Evolutionary conservation across 2,888 invertebrate species (phyloP), one percentile per base, ranked within the genome.

Genomic region (Paralinhomoeus sp.): DNA sequence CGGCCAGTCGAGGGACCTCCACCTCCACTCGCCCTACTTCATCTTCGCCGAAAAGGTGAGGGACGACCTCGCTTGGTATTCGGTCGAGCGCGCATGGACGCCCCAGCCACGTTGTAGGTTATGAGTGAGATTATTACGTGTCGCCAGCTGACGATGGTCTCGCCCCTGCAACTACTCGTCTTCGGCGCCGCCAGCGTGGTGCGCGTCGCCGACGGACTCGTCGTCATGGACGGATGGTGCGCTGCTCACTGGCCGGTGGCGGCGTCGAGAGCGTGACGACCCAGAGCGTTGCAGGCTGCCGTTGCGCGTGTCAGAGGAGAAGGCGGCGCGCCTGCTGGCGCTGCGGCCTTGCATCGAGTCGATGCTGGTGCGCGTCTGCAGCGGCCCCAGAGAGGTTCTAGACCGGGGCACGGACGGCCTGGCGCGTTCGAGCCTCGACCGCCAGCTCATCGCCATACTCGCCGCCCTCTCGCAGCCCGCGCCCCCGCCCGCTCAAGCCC

Each of bases 121-220:
- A 75, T 91, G 44, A 89, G 91, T 0, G 72, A 83, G 44, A 87
- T 89, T 1, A 84, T 97, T 41, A 79, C 82, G 17, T 91, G 91
- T 65, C 93, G 93, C 62, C 87, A 89, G 67, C 75, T 82, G 74
- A 80, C 84, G 1, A 89, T 89, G 84, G 80, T 93, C 7, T 76
- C 85, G 1, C 87, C 93, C 0, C 66, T 93, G 48, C 89, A 93
- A 61, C 68, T 97, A 37, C 63, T 97, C 51, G 68, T 97, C 35
- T 91, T 93, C 63, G 91, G 82, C 0, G 76, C 78, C n/a, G 73
- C 84, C 40, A 82, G 80, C 66, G 76, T 80, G 1, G 82, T 84
- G 55, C 57, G 54, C 20, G 75, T 74, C 57, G 67, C 77, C 1
- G 78, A 79, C 44, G 66, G 56, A 17, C 57, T 77, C 23, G 75